These are phyloP conservation scores for Microhierax caerulescens DNA, from an alignment of 2,797 vertebrate genomes.

Conservation along the genomic window DNA sequence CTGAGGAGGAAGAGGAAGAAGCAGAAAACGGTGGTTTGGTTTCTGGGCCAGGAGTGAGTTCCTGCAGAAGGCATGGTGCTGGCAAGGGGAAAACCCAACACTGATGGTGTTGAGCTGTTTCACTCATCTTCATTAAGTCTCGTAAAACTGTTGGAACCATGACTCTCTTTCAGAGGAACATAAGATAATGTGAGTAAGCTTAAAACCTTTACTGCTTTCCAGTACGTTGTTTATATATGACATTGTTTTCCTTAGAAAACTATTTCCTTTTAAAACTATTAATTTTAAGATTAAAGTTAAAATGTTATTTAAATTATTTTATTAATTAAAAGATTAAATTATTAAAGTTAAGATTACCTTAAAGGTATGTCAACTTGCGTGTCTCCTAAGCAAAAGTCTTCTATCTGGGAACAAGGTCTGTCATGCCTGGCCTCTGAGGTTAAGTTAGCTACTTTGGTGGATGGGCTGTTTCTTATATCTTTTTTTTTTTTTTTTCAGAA, in stretches of 20 bases:
- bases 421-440: neutral
- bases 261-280: neutral
- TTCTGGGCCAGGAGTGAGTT: neutral
- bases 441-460: neutral
- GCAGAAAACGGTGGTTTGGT: neutral
- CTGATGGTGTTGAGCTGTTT: neutral
- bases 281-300: too few species aligned
- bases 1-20: neutral
- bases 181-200: neutral
- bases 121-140: neutral
- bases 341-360: neutral
- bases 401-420: neutral
- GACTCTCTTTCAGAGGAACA: neutral
- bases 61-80: neutral
- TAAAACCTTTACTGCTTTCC: neutral
- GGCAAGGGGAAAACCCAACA: neutral
- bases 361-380: neutral
- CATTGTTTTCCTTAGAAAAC: neutral
- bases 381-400: neutral
- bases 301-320: too few species aligned
- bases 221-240: accelerated
- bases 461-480: neutral
- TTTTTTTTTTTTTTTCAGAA: neutral
- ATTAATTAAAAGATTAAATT: too few species aligned
- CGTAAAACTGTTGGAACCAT: neutral